Percentiles rank a stretch among this genome's conserved stretches.
These are phyloP conservation scores for Chrysopa pallens DNA, from an alignment of 1,140 invertebrate genomes.

Conservation along the genomic window DNA sequence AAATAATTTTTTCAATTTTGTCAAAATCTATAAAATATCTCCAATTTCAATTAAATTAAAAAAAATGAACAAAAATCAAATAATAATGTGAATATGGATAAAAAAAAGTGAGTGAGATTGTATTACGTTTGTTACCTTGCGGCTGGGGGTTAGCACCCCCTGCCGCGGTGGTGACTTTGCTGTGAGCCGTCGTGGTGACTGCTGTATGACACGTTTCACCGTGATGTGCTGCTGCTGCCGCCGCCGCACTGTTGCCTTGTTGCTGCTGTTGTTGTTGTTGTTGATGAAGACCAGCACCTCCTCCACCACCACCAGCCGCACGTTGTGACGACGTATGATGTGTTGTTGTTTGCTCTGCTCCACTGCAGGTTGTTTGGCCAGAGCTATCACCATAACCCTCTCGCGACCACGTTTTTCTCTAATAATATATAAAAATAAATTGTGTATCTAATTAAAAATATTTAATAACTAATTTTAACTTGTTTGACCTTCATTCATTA, in stretches of 20 bases:
- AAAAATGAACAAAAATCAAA: neutral
- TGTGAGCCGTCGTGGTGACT: slow-evolving; percentile 60
- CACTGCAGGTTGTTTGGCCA: slow-evolving; percentile 13
- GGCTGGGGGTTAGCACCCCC: slow-evolving; percentile 46
- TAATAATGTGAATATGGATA: neutral
- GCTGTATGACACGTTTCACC: slow-evolving; percentile 4
- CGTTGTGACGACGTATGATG: slow-evolving; percentile 12
- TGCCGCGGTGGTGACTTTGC: slow-evolving; percentile 43
- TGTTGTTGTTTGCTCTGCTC: slow-evolving; percentile 16
- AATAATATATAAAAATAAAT: slow-evolving; percentile 10
- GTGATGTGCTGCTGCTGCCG: slow-evolving; percentile 3
- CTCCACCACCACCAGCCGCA: slow-evolving; percentile 16
- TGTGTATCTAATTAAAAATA: slow-evolving; percentile 11
- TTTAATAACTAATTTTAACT: slow-evolving; percentile 4
- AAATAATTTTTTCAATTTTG: no score
- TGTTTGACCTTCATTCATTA: neutral
- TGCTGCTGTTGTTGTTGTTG: neutral
- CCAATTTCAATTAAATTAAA: no score
- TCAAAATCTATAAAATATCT: no score
- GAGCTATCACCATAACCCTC: slow-evolving; percentile 39
- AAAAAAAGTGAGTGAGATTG: neutral
- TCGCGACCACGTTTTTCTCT: slow-evolving; percentile 43
- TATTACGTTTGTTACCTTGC: slow-evolving; percentile 27
- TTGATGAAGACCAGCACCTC: slow-evolving; percentile 12
- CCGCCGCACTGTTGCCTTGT: slow-evolving; percentile 13